phyloP scores from a whole-genome alignment of 1,140 invertebrate genomes.

The Tetragonula clypearis region DNA sequence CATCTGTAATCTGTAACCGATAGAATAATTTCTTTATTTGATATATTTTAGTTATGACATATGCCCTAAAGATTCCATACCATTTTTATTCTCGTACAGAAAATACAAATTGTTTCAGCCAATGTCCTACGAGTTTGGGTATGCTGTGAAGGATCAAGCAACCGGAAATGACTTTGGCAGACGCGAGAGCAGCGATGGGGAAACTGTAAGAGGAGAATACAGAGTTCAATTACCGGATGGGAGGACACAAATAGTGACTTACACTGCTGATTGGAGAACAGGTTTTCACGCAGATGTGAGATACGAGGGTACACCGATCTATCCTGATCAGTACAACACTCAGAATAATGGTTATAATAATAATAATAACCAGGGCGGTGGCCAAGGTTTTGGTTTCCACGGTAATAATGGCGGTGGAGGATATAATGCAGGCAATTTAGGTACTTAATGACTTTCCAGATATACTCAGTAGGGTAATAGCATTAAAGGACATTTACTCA shows the following conservation, averaged over 20 bases:
- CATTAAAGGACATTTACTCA: not conserved
- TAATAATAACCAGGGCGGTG: slow-evolving; percentile 41
- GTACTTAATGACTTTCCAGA: not conserved
- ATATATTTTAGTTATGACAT: not conserved
- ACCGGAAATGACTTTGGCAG: slow-evolving; percentile 88
- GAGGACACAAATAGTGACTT: slow-evolving; percentile 87
- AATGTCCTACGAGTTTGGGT: slow-evolving; percentile 90
- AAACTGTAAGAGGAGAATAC: slow-evolving; percentile 88
- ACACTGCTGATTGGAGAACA: slow-evolving; percentile 89
- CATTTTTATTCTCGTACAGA: not conserved
- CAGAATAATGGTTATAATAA: slow-evolving; percentile 64
- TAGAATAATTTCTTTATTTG: not conserved
- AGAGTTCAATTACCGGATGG: slow-evolving; percentile 89
- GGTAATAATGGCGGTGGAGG: slow-evolving; percentile 54
- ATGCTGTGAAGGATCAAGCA: slow-evolving; percentile 88
- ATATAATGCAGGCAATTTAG: slow-evolving; percentile 36
- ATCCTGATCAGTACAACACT: slow-evolving; percentile 82
- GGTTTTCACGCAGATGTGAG: slow-evolving; percentile 91
- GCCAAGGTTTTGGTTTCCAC: not conserved
- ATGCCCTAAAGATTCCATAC: not conserved
- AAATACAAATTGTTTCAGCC: slow-evolving; percentile 82
- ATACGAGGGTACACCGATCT: slow-evolving; percentile 88
- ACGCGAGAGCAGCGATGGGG: slow-evolving; percentile 88
- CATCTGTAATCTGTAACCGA: not conserved
- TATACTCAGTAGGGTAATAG: too few species aligned